Evolutionary conservation across 2,797 vertebrate genomes (phyloP), one percentile per base, ranked within the genome.

Genomic region (Sphenodon punctatus): DNA sequence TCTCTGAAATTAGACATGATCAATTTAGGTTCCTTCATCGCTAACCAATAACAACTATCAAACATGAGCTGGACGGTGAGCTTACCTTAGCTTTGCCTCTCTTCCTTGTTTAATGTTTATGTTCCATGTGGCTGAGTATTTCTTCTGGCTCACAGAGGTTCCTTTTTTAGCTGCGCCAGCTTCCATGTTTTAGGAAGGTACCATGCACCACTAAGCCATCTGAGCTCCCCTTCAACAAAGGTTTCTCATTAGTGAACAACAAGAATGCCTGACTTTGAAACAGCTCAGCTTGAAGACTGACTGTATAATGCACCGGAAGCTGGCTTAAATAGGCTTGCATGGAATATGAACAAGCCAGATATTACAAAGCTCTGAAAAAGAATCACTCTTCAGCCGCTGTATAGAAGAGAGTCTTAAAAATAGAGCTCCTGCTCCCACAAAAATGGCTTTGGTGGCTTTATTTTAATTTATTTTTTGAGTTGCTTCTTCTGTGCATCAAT

Each of bases 401-500:
- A 72, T 11, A 16, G 27, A 53, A 55, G 51, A 71, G 30, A 75
- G 23, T 73, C 23, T 82, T 67, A 84, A 79, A 88, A 76, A 34
- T 34, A 69, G 45, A 88, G 13, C 12, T 61, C 49, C 48, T 14
- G 25, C 12, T 45, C 45, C 19, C 30, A 41, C 6, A 30, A 59
- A 80, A 79, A 82, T 67, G 64, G 75, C 36, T 14, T 42, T n/a
- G 70, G 19, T 22, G 32, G 6, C 19, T 81, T 80, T n/a, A n/a
- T n/a, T n/a, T n/a, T n/a, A n/a, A n/a, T n/a, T n/a, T n/a, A n/a
- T n/a, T n/a, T 67, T 1, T 5, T 15, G 51, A 49, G 30, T 75
- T 92, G 90, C 82, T 61, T 81, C 58, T 55, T 67, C 49, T 84
- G 56, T 38, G 36, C 48, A 74, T 61, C 64, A 39, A 39, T 74